Percentiles rank a stretch among this genome's conserved stretches.
Evolutionary conservation across 2,797 vertebrate genomes (phyloP).

Genomic region (Antrozous pallidus): DNA sequence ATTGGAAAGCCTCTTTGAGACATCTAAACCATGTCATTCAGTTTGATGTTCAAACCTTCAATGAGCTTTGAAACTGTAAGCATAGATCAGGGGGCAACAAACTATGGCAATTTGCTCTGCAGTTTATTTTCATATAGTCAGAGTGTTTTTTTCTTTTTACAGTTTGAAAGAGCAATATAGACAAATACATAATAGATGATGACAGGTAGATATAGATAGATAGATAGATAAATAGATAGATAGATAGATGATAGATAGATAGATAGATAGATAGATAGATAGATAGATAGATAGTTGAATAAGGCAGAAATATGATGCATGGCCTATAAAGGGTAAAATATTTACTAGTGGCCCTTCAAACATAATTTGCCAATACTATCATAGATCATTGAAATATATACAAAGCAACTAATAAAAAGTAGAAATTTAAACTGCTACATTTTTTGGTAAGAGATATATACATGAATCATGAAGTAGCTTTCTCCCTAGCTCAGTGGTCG

Average conservation of each 20-base stretch:
- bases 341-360: background rate
- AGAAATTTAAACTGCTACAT: background rate
- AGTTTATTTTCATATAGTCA: background rate
- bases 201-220: background rate
- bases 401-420: background rate
- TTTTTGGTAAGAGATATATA: background rate
- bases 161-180: background rate
- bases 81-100: background rate
- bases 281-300: background rate
- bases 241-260: background rate
- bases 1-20: background rate
- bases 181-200: background rate
- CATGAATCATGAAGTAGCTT: background rate
- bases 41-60: background rate
- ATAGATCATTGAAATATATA: background rate
- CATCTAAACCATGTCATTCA: background rate
- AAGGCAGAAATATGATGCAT: background rate
- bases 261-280: background rate
- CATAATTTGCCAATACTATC: background rate
- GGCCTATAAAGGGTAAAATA: background rate
- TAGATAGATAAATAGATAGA: no score
- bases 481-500: background rate
- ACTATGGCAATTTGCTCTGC: background rate
- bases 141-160: background rate
- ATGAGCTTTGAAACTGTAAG: background rate